Conservation (phyloP, 2,797 vertebrate genomes). For the Cercopithecus hamlyni region DNA sequence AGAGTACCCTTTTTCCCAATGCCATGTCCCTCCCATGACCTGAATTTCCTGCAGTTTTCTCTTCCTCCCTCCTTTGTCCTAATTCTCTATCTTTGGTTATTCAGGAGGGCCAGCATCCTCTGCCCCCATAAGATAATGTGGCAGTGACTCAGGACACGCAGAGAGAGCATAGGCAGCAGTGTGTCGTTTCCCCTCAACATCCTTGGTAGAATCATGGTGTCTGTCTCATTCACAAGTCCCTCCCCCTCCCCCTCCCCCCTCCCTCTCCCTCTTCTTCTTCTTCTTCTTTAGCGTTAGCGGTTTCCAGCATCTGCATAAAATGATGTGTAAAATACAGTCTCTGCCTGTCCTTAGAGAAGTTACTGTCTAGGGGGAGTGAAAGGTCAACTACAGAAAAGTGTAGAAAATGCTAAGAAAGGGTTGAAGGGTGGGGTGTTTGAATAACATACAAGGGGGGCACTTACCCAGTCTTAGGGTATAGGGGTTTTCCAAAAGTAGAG, state of each 20-base stretch:
- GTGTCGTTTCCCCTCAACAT: neutral
- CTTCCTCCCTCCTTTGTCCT: neutral
- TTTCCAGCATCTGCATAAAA: neutral
- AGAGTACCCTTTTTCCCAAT: neutral
- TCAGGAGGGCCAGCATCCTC: neutral
- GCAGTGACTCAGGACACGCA: neutral
- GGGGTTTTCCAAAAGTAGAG: neutral
- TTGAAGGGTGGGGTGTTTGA: neutral
- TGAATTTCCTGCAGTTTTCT: neutral
- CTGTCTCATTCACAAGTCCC: neutral
- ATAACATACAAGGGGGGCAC: neutral
- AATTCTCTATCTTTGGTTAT: neutral
- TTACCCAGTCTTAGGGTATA: neutral
- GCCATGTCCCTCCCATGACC: neutral
- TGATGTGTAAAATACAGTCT: neutral
- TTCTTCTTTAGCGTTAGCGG: neutral
- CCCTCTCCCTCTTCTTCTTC: fast-evolving
- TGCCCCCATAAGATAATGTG: neutral
- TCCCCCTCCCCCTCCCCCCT: neutral
- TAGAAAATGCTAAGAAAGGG: neutral
- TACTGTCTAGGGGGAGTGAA: neutral
- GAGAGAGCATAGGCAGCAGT: neutral
- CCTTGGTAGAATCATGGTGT: neutral
- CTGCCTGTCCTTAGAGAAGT: neutral
- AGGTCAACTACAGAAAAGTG: neutral